A percentile compares a stretch with the other conserved stretches of the same genome.
Evolutionary conservation across 2,797 vertebrate genomes (phyloP).

Genomic region (Sebastes vulpes): DNA sequence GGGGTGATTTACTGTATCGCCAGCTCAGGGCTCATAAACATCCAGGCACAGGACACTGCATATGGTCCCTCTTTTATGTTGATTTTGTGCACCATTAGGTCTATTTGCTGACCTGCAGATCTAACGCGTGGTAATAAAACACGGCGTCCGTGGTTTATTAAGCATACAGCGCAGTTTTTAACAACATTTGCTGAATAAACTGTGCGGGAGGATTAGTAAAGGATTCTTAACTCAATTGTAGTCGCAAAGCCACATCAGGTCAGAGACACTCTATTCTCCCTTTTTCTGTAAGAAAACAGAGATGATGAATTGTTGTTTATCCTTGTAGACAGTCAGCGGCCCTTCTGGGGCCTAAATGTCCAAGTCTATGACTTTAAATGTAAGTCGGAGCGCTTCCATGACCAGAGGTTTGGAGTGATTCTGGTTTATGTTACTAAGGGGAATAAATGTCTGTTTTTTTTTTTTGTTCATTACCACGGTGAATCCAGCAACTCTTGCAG

Average conservation of each 20-base stretch:
- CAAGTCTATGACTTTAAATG: not conserved
- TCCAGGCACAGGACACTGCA: constrained; percentile 67
- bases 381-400: not conserved
- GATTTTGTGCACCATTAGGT: constrained; percentile 81
- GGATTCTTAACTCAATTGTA: constrained; percentile 13
- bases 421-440: not conserved
- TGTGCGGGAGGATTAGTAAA: constrained; percentile 20
- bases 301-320: not conserved
- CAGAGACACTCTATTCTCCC: not conserved
- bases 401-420: not conserved
- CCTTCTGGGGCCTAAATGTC: not conserved
- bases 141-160: constrained; percentile 66
- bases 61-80: constrained; percentile 77
- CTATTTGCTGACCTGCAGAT: constrained; percentile 81
- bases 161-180: constrained; percentile 58
- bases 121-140: constrained; percentile 63
- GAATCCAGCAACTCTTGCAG: not conserved
- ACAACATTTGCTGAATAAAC: constrained; percentile 62
- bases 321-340: not conserved
- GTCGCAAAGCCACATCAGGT: not conserved
- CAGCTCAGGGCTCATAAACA: constrained; percentile 78
- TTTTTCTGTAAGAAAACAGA: not conserved
- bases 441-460: not conserved
- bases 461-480: not conserved
- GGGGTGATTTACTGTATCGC: constrained; percentile 79